Evolutionary conservation across 2,797 vertebrate genomes (phyloP).

Genomic region (Phrynocephalus vlangalii): DNA sequence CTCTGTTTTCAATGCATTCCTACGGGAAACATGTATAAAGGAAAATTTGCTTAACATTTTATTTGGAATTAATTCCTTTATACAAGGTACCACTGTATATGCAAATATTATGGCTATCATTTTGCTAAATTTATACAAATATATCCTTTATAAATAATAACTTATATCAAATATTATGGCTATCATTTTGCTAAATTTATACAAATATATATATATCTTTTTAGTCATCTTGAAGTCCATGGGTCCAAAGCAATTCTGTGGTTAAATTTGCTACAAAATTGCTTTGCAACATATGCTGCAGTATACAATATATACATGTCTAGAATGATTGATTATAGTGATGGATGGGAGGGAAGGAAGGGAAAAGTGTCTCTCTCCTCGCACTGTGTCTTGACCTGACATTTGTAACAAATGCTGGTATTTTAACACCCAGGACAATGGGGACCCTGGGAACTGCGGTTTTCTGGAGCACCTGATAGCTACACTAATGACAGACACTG

Average conservation of each 20-base stretch:
- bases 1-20: no score
- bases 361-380: background rate
- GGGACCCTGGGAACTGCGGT: background rate
- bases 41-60: no score
- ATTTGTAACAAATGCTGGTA: background rate
- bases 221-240: background rate
- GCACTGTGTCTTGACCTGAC: background rate
- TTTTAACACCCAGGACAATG: background rate
- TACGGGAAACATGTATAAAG: no score
- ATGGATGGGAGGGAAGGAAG: background rate
- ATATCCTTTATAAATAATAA: no score
- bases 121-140: background rate
- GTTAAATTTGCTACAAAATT: background rate
- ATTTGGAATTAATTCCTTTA: no score
- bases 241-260: background rate
- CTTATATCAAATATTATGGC: background rate
- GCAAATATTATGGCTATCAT: background rate
- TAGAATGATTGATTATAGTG: background rate
- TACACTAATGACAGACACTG: background rate
- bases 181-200: background rate
- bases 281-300: no score
- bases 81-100: background rate
- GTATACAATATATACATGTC: background rate
- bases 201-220: background rate
- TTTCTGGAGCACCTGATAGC: background rate